Base-by-base conservation (phyloP, 1,140 invertebrate genomes). In the Anoplophora glabripennis region DNA sequence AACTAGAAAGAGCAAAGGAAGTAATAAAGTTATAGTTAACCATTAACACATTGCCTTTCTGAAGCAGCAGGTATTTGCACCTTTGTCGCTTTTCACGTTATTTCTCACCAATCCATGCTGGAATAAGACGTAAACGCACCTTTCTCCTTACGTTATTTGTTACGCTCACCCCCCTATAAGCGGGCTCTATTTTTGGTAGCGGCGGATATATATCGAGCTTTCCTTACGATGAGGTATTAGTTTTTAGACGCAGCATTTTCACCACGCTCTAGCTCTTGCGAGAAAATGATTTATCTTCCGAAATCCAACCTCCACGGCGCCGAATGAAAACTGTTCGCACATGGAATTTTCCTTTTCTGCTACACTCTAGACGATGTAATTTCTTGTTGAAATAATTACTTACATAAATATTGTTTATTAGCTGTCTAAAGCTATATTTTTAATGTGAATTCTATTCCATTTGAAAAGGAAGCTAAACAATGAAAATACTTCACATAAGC, bases 271-370 rank as follows among this genome's bases (percentile, higher is more conserved):
- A 42, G 42, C 52, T 40, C 52, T 42, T 40, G n/a, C 52, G 52
- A 53, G 52, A 42, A 53, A 53, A 53, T 53, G 52, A 53, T 53
- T 53, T 53, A 53, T 53, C 52, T 53, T 53, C 34, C n/a, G 45
- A 53, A 53, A 53, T 53, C 52, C 52, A 53, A 53, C 52, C 52
- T 21, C 12, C 38, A n/a, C 46, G 28, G 5, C 46, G 15, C 12
- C 33, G 15, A 53, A 42, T 53, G 52, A 35, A 42, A 37, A 53
- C 52, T 40, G 18, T 42, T 53, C 35, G 42, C 52, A 40, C 8
- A 53, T 53, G 52, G 14, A 44, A 37, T 53, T 53, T 33, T 53
- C 18, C 40, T 17, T 53, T 34, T 48, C 38, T 53, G 37, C 40
- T 53, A 40, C 37, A n/a, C 51, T 28, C 21, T 28, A 3, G 21